Base-by-base conservation (phyloP, 1,140 invertebrate genomes). In the Tenebrio molitor region DNA sequence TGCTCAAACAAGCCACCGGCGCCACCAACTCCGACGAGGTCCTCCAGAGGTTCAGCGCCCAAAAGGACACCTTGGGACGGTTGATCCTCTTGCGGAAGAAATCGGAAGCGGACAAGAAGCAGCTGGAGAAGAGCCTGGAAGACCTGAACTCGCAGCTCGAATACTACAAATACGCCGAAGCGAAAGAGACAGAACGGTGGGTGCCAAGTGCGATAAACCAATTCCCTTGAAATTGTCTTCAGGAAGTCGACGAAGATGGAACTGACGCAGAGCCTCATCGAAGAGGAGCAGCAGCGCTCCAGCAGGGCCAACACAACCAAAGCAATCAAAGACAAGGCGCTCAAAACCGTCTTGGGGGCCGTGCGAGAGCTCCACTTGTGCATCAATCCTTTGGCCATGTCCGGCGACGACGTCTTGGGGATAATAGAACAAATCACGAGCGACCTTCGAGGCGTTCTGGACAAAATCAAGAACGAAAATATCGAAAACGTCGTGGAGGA, bases 151-250 rank as follows among this genome's bases (percentile, higher is more conserved):
- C 85, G 0, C 89, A 93, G 81, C 84, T 94, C 17, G 92, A 94
- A 76, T 87, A 87, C 23, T 90, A 89, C 36, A 94, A 93, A 81
- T 94, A 93, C 81, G 90, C 91, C 0, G 91, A 93, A 76, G 89
- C 90, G 1, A 92, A 92, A 81, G 91, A 93, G 74, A 89, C 89
- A 70, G 91, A 94, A 86, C 88, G 91, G 92, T 93, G 83, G 86
- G 88, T 33, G 23, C 44, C 1, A 29, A 21, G n/a, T n/a, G n/a
- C n/a, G n/a, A 34, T 63, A 25, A 15, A 70, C n/a, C 5, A 5
- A 15, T 46, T 46, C 42, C 17, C 17, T 46, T n/a, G n/a, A n/a
- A n/a, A n/a, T n/a, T n/a, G n/a, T n/a, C n/a, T n/a, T n/a, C n/a
- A 78, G 78, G 41, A 79, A 79, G 69, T 72, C 74, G 10, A 62